Percentiles rank a stretch among this genome's conserved stretches.
Conservation (phyloP, 2,113 vertebrate genomes). For the Oreochromis spilurus region DNA sequence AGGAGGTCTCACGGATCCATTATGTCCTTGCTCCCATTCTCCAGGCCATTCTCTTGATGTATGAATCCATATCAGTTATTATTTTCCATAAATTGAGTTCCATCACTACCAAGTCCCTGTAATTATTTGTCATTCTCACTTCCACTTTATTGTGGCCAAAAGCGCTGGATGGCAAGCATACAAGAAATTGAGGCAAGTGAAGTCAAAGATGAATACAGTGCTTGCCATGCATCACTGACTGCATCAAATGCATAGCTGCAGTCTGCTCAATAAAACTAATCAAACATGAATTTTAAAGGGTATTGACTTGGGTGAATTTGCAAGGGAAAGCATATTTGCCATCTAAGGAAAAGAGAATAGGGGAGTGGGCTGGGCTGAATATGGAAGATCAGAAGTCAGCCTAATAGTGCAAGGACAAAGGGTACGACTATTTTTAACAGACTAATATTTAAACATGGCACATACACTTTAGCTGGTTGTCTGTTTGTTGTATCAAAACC, state of each 20-base stretch:
- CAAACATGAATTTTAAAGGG: slow-evolving; percentile 63
- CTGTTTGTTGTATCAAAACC: background rate
- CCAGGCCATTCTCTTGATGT: slow-evolving; percentile 12
- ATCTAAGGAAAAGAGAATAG: background rate
- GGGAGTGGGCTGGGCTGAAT: background rate
- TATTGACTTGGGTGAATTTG: slow-evolving; percentile 41
- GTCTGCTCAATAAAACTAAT: slow-evolving; percentile 63
- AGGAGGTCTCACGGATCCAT: slow-evolving; percentile 9
- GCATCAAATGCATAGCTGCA: slow-evolving; percentile 28
- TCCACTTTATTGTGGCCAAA: slow-evolving; percentile 2
- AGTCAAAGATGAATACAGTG: slow-evolving; percentile 27
- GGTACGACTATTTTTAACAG: background rate
- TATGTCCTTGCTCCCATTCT: slow-evolving; percentile 2
- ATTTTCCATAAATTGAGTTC: slow-evolving; percentile 13
- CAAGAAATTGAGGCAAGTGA: background rate
- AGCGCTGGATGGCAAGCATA: background rate
- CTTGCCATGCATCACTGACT: slow-evolving; percentile 21
- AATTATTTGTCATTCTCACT: slow-evolving; percentile 48
- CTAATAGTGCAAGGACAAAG: slow-evolving; percentile 31
- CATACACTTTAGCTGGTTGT: background rate
- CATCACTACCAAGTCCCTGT: background rate
- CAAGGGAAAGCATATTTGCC: slow-evolving; percentile 26
- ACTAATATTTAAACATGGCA: background rate
- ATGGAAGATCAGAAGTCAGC: slow-evolving; percentile 12
- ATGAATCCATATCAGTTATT: slow-evolving; percentile 15